Conservation (phyloP, 2,797 vertebrate species). For the Clarias platycephalus region DNA sequence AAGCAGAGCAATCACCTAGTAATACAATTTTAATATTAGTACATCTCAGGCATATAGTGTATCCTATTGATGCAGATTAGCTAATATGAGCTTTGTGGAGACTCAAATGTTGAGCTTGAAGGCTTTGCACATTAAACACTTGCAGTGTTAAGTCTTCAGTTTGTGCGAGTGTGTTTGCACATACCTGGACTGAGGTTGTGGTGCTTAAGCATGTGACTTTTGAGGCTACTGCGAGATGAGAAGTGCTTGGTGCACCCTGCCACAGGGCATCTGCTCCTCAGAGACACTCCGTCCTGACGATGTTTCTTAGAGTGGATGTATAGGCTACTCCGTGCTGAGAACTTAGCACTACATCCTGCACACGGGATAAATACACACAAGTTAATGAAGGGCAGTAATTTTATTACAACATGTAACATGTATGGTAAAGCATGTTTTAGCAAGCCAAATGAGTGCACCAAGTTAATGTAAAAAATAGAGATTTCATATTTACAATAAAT, state of each 20-base stretch:
- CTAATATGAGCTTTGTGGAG: background rate
- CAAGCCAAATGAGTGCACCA: background rate
- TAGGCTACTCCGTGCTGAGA: slow-evolving; percentile 95
- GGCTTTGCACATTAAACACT: background rate
- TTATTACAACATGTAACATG: background rate
- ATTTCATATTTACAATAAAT: no score
- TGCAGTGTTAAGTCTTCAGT: background rate
- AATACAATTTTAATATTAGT: background rate
- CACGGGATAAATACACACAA: background rate
- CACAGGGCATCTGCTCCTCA: slow-evolving; percentile 88
- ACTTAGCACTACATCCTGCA: slow-evolving; percentile 90
- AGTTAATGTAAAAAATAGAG: background rate
- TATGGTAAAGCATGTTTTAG: background rate
- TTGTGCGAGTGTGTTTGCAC: slow-evolving; percentile 23
- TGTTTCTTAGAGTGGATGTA: slow-evolving; percentile 99
- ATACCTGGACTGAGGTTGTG: slow-evolving; percentile 88
- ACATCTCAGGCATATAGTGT: background rate
- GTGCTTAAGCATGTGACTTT: slow-evolving; percentile 91
- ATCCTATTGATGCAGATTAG: background rate
- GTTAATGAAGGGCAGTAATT: background rate
- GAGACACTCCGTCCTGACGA: slow-evolving; percentile 81
- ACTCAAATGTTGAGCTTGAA: background rate
- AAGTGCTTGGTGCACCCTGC: slow-evolving; percentile 90
- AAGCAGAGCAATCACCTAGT: background rate
- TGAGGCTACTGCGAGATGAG: slow-evolving; percentile 92